Evolutionary conservation across 2,113 vertebrate genomes (phyloP).

Genomic region (Pyxicephalus adspersus): DNA sequence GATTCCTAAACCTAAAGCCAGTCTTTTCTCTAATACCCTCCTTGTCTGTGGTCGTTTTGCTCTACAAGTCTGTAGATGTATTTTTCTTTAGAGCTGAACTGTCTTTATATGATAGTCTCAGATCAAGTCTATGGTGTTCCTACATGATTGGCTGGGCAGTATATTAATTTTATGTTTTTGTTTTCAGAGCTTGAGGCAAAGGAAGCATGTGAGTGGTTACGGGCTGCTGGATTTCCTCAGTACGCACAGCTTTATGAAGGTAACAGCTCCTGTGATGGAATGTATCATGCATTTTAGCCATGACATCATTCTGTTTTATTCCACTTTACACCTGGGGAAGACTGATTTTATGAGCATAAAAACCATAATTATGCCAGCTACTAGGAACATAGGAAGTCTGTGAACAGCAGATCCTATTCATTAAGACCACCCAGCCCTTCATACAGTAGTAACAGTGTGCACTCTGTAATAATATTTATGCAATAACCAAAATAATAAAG

Average conservation of each 20-base stretch:
- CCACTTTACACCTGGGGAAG: conserved; percentile 28
- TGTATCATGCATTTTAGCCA: conserved; percentile 52
- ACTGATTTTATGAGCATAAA: conserved; percentile 38
- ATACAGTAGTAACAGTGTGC: conserved; percentile 30
- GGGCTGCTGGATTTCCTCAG: conserved; percentile 96
- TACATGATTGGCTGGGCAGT: background rate
- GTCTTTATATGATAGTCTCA: background rate
- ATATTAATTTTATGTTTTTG: conserved; percentile 61
- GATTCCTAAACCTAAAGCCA: no score
- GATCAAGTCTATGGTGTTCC: conserved; percentile 4
- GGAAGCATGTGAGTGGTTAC: conserved; percentile 95
- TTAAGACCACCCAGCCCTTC: conserved; percentile 39
- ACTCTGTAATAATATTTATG: conserved; percentile 29
- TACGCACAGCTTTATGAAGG: conserved; percentile 97
- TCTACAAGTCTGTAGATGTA: background rate
- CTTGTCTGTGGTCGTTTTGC: no score
- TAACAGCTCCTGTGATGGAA: conserved; percentile 63
- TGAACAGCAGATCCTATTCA: conserved; percentile 37
- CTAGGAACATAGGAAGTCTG: conserved; percentile 4
- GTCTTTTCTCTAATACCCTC: no score
- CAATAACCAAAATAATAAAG: conserved; percentile 31
- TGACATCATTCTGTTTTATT: conserved; percentile 33
- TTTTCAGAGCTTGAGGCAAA: conserved; percentile 94
- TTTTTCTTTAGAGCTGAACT: background rate
- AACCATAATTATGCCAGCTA: conserved; percentile 38